Conservation (phyloP, 1,140 invertebrate genomes). For the Drosophila nebulosa region DNA sequence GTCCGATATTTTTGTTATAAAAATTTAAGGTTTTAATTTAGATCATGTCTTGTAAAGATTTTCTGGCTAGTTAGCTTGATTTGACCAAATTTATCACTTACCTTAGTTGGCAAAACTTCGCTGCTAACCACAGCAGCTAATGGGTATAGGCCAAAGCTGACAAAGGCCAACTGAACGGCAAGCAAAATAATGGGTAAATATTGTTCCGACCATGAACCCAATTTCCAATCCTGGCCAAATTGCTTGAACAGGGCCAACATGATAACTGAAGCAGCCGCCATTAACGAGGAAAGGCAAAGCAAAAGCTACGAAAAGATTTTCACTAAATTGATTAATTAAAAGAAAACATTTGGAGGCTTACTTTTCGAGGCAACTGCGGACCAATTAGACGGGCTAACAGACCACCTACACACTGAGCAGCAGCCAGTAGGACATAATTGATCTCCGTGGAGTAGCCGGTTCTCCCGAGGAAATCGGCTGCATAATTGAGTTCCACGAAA, state of each 20-base stretch:
- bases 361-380: constrained; percentile 50
- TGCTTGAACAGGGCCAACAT: constrained; percentile 50
- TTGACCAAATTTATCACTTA: constrained; percentile 14
- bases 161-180: constrained; percentile 42
- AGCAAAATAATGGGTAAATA: constrained; percentile 59
- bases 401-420: constrained; percentile 46
- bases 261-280: constrained; percentile 45
- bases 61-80: not conserved
- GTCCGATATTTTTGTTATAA: too few relatives aligned
- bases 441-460: constrained; percentile 46
- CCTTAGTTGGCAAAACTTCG: constrained; percentile 68
- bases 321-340: not conserved
- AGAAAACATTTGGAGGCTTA: not conserved
- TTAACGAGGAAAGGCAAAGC: constrained; percentile 55
- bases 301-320: constrained; percentile 27
- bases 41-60: not conserved
- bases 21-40: too few relatives aligned
- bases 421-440: constrained; percentile 50
- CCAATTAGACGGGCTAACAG: constrained; percentile 46
- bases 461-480: constrained; percentile 51
- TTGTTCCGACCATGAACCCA: constrained; percentile 26
- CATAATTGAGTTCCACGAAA: constrained; percentile 59
- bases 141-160: constrained; percentile 65
- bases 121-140: constrained; percentile 59
- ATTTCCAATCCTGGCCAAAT: constrained; percentile 21